phyloP scores from a whole-genome alignment of 1,140 invertebrate genomes.

The Teleopsis dalmanni region DNA sequence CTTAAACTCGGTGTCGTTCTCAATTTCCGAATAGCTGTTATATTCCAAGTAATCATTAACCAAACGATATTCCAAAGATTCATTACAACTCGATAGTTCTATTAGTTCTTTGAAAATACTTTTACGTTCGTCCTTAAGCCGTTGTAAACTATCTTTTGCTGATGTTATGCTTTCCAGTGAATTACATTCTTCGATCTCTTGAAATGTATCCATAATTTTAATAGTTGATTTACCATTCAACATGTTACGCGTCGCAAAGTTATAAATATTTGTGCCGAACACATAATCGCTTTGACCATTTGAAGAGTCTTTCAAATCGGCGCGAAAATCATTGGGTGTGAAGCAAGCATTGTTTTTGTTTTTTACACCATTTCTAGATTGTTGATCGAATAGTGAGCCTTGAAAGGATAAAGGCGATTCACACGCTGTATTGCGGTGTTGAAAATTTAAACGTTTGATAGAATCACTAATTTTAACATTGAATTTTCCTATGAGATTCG shows the following conservation, averaged over 20 bases:
- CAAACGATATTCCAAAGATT: conserved; percentile 29
- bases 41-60: conserved; percentile 35
- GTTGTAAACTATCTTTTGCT: conserved; percentile 20
- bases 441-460: conserved; percentile 13
- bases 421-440: conserved; percentile 10
- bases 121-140: conserved; percentile 27
- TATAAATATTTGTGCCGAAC: conserved; percentile 30
- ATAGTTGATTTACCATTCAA: conserved; percentile 32
- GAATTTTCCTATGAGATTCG: conserved; percentile 29
- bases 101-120: conserved; percentile 32
- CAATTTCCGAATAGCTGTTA: conserved; percentile 35
- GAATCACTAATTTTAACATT: conserved; percentile 28
- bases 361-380: neutral
- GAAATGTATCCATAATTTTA: conserved; percentile 24
- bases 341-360: conserved; percentile 11
- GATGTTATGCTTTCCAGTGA: neutral
- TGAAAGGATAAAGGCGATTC: conserved; percentile 36
- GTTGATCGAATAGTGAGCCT: conserved; percentile 28
- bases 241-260: conserved; percentile 26
- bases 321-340: conserved; percentile 21
- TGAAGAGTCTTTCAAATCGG: conserved; percentile 11
- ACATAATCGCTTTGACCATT: conserved; percentile 20
- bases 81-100: conserved; percentile 34
- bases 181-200: conserved; percentile 20
- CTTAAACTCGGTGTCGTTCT: conserved; percentile 32